phyloP scores from a whole-genome alignment of 2,113 vertebrate genomes.

The Hemiprocne comata region DNA sequence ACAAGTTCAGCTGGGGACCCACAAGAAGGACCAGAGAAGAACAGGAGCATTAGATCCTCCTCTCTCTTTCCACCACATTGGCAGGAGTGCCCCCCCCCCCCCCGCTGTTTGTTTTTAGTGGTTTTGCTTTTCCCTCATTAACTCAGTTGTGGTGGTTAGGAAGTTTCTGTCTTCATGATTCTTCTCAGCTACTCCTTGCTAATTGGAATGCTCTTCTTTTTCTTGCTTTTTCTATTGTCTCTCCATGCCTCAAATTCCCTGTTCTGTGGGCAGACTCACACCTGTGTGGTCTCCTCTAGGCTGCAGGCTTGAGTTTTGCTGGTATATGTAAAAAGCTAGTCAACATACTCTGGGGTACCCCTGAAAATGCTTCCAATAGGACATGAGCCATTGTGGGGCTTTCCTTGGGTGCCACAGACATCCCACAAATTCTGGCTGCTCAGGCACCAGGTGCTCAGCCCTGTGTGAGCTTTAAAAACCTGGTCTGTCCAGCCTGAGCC shows the following conservation, averaged over 20 bases:
- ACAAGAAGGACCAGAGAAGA: background rate
- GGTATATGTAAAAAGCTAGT: background rate
- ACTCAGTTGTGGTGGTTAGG: background rate
- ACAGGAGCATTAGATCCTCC: background rate
- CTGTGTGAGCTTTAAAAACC: background rate
- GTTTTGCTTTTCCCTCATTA: background rate
- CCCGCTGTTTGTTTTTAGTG: background rate
- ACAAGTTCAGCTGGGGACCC: background rate
- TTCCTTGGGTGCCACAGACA: background rate
- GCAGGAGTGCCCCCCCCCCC: background rate
- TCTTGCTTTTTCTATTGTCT: background rate
- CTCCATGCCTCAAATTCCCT: background rate
- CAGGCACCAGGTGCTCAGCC: accelerated
- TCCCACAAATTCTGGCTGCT: background rate
- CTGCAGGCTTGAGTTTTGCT: background rate
- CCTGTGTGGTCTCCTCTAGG: background rate
- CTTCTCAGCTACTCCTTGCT: background rate
- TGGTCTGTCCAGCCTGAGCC: background rate
- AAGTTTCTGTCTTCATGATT: background rate
- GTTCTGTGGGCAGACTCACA: background rate
- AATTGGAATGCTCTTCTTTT: background rate
- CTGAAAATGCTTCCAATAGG: background rate
- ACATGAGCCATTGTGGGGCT: background rate
- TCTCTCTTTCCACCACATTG: background rate
- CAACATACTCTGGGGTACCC: background rate